Percentiles rank a stretch among this genome's conserved stretches.
Conservation (phyloP, 1,140 invertebrate species). For the Zeugodacus cucurbitae region DNA sequence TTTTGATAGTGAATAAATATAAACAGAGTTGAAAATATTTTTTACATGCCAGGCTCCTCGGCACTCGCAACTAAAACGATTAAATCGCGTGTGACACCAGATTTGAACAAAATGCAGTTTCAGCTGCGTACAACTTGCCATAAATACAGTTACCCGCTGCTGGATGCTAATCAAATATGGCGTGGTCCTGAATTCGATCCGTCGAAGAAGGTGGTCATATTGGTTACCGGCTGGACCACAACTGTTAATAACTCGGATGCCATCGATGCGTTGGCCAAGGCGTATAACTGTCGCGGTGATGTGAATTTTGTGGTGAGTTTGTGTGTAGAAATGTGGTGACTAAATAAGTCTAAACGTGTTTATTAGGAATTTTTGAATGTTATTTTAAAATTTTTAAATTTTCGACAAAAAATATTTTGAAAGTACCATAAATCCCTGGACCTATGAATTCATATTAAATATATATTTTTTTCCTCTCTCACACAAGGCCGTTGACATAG, state of each 20-base stretch:
- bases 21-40: background rate
- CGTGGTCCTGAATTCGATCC: conserved; percentile 53
- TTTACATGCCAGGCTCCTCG: conserved; percentile 62
- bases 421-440: too few species aligned
- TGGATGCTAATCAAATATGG: conserved; percentile 55
- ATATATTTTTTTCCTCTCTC: too few species aligned
- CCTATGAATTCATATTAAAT: too few species aligned
- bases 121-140: conserved; percentile 53
- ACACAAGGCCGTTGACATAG: conserved; percentile 57
- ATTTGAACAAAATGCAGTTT: conserved; percentile 55
- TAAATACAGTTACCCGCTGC: conserved; percentile 48
- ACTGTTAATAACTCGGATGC: conserved; percentile 56
- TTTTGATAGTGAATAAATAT: background rate
- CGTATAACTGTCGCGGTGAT: conserved; percentile 60
- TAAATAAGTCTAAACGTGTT: too few species aligned
- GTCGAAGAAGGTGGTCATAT: conserved; percentile 57
- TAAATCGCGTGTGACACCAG: conserved; percentile 52
- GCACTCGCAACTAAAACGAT: conserved; percentile 55
- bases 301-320: conserved; percentile 61
- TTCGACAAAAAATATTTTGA: too few species aligned
- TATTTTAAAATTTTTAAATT: too few species aligned
- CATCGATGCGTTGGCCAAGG: conserved; percentile 54
- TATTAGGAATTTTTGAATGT: too few species aligned
- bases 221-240: conserved; percentile 63
- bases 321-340: too few species aligned